Percentiles rank a stretch among this genome's conserved stretches.
These are phyloP conservation scores for Parasteatoda lunata DNA, from an alignment of 2,888 invertebrate species.

Conservation along the genomic window DNA sequence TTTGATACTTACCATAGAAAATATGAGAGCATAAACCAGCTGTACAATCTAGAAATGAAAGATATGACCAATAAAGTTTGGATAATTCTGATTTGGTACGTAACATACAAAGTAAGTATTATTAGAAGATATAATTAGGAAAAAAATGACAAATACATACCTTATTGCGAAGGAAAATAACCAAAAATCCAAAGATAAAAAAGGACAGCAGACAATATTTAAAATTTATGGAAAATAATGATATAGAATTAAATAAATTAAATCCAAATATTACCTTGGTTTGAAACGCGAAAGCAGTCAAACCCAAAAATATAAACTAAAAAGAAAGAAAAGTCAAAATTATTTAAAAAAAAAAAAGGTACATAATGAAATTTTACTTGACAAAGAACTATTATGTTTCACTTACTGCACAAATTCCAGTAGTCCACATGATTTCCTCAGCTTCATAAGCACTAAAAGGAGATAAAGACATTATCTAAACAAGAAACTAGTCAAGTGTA, in stretches of 20 bases:
- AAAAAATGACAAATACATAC: constrained; percentile 74
- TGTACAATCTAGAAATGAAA: constrained; percentile 48
- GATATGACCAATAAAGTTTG: too few relatives aligned
- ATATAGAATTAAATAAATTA: background rate
- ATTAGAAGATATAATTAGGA: too few relatives aligned
- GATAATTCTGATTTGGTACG: too few relatives aligned
- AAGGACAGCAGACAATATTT: constrained; percentile 79
- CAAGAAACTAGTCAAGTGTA: background rate
- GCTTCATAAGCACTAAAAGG: constrained; percentile 74
- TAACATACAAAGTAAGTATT: background rate
- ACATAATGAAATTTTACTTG: background rate
- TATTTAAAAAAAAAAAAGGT: too few relatives aligned
- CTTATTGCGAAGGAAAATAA: constrained; percentile 78
- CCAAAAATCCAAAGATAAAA: constrained; percentile 85
- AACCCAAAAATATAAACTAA: constrained; percentile 83
- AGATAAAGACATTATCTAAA: constrained; percentile 1
- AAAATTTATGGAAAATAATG: background rate
- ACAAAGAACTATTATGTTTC: background rate
- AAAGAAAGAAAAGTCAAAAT: constrained; percentile 43
- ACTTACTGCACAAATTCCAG: constrained; percentile 85
- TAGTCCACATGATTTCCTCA: constrained; percentile 86
- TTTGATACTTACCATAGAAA: constrained; percentile 80
- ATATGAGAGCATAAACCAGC: constrained; percentile 88
- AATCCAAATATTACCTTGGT: constrained; percentile 79
- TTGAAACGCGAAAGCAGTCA: constrained; percentile 94